phyloP scores from a whole-genome alignment of 2,888 invertebrate species.

The Drosophila nigritarsus region DNA sequence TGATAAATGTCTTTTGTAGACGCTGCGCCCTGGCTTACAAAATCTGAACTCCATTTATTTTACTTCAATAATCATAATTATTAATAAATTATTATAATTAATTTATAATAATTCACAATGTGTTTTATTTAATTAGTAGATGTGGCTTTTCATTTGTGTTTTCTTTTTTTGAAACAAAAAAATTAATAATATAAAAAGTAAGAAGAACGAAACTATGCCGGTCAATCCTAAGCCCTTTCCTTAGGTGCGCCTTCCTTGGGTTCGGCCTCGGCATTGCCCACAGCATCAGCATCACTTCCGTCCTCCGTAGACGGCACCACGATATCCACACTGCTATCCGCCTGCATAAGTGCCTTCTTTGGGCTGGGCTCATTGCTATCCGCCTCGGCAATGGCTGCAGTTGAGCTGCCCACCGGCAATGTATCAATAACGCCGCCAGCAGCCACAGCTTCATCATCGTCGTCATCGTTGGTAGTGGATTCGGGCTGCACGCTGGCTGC shows the following conservation, averaged over 20 bases:
- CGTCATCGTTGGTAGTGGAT: conserved; percentile 72
- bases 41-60: conserved; percentile 78
- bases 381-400: conserved; percentile 77
- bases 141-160: conserved; percentile 34
- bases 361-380: conserved; percentile 81
- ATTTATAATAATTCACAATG: conserved; percentile 76
- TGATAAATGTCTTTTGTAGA: conserved; percentile 63
- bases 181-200: conserved; percentile 36
- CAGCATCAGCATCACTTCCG: conserved; percentile 23
- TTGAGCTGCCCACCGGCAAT: conserved; percentile 20
- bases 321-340: conserved; percentile 66
- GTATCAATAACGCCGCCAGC: conserved; percentile 27
- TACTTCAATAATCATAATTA: conserved; percentile 74
- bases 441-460: conserved; percentile 68
- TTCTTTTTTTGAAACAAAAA: conserved; percentile 45
- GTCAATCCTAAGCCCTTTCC: conserved; percentile 63
- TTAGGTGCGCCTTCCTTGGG: conserved; percentile 48
- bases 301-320: conserved; percentile 25
- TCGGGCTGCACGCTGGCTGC: conserved; percentile 63
- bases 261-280: conserved; percentile 52
- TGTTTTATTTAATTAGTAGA: conserved; percentile 60
- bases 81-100: conserved; percentile 81
- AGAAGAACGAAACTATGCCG: conserved; percentile 35
- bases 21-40: conserved; percentile 63
- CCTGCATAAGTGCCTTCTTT: conserved; percentile 77